A percentile compares a stretch with the other conserved stretches of the same genome.
These are phyloP conservation scores for Daboia siamensis DNA, from an alignment of 2,113 vertebrate genomes.

Conservation along the genomic window DNA sequence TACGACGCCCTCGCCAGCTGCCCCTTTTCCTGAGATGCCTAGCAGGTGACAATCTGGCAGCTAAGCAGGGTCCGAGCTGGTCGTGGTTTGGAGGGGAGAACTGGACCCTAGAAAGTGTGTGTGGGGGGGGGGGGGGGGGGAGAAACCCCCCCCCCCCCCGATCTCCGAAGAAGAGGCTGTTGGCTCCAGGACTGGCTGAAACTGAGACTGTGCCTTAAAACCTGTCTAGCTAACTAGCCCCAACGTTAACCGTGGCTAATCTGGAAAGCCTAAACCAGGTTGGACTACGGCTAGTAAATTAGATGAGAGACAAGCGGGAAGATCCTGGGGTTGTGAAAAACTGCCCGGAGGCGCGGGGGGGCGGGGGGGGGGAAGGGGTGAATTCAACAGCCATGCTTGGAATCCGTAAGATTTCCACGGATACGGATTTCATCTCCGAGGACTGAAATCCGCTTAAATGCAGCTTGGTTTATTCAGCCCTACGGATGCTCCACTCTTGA, in stretches of 20 bases:
- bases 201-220: neutral
- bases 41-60: neutral
- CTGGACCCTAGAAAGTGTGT: neutral
- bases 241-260: neutral
- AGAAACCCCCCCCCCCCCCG: fast-evolving
- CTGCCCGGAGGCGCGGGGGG: no score
- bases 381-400: no score
- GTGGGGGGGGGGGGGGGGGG: neutral
- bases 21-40: neutral
- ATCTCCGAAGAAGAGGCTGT: neutral
- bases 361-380: no score
- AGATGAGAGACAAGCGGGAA: neutral
- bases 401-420: neutral
- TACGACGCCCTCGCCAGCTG: neutral
- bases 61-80: neutral
- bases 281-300: neutral
- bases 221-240: neutral
- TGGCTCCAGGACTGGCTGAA: neutral
- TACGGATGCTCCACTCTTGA: neutral
- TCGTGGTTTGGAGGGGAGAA: neutral
- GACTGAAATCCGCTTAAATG: neutral
- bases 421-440: neutral
- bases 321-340: neutral
- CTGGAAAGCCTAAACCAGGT: neutral
- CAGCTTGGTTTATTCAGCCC: neutral